Percentiles rank a stretch among this genome's conserved stretches.
Evolutionary conservation across 2,113 vertebrate species (phyloP).

Genomic region (Nesogale talazaci): DNA sequence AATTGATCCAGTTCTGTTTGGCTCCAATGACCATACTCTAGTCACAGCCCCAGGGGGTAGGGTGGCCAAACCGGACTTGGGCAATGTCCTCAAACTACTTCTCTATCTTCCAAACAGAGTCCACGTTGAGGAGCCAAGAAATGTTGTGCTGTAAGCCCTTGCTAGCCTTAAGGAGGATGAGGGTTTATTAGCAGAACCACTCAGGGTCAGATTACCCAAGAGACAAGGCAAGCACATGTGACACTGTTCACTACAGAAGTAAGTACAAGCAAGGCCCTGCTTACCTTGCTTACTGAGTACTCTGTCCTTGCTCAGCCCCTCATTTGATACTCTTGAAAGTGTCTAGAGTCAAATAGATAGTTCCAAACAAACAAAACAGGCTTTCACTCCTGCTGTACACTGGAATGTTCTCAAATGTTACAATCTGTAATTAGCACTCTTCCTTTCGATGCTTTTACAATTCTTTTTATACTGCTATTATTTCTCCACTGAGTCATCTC

Average conservation of each 20-base stretch:
- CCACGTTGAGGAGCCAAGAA: not conserved
- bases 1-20: not conserved
- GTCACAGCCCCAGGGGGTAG: not conserved
- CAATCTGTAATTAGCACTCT: conserved; percentile 42
- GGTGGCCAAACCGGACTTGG: not conserved
- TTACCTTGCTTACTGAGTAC: not conserved
- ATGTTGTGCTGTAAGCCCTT: not conserved
- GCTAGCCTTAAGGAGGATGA: not conserved
- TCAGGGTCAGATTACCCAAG: not conserved
- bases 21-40: not conserved
- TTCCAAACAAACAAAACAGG: conserved; percentile 13
- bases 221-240: not conserved
- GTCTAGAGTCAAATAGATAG: not conserved
- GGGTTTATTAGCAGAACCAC: not conserved
- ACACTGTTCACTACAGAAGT: not conserved
- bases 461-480: conserved; percentile 55
- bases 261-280: not conserved
- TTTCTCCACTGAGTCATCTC: conserved; percentile 68
- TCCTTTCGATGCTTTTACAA: conserved; percentile 31
- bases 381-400: fast-evolving
- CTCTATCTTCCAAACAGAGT: too few species aligned
- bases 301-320: not conserved
- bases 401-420: conserved; percentile 55
- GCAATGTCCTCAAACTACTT: not conserved
- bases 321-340: not conserved